phyloP scores from a whole-genome alignment of 2,113 vertebrate genomes.

The Lophura nycthemera region DNA sequence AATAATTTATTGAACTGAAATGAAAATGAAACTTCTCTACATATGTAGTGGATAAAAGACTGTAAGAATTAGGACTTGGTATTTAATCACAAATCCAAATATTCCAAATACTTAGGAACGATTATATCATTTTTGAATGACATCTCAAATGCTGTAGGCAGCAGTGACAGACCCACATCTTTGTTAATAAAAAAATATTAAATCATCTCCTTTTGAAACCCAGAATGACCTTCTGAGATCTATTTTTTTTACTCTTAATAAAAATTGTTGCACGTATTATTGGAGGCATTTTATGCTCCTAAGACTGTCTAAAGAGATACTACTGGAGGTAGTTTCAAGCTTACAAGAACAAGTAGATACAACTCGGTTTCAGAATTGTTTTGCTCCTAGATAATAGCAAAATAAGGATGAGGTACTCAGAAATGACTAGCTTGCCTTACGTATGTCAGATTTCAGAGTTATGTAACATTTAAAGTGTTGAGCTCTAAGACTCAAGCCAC shows the following conservation, averaged over 20 bases:
- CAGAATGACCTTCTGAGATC: background rate
- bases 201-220: background rate
- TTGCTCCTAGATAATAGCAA: background rate
- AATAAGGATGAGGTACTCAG: background rate
- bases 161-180: background rate
- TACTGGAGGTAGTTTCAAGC: background rate
- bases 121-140: background rate
- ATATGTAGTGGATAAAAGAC: slow-evolving; percentile 45
- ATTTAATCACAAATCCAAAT: background rate
- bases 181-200: background rate
- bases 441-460: background rate
- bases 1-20: slow-evolving; percentile 69
- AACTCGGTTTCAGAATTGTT: background rate
- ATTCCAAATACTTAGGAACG: background rate
- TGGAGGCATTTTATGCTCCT: background rate
- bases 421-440: background rate
- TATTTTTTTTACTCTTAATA: background rate
- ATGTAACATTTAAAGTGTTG: background rate
- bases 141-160: background rate
- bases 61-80: background rate
- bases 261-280: background rate
- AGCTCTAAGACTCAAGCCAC: background rate
- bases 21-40: slow-evolving; percentile 54
- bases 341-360: background rate
- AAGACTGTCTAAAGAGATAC: background rate